These are phyloP conservation scores for Pseudoips prasinana DNA, from an alignment of 2,888 invertebrate genomes.

Conservation along the genomic window DNA sequence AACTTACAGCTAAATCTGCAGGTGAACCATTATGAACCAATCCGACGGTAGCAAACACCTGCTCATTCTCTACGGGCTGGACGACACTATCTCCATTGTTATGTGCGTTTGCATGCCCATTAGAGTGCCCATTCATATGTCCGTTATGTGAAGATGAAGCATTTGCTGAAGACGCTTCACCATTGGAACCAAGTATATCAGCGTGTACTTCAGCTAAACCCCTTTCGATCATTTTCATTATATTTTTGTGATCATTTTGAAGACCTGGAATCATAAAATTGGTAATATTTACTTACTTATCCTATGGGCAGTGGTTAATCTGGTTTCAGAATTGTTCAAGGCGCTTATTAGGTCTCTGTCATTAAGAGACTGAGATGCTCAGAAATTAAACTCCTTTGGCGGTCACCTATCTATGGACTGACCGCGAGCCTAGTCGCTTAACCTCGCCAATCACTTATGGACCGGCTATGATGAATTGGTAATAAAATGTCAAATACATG, in stretches of 20 bases:
- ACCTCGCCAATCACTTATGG: too few relatives aligned
- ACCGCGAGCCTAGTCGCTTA: too few relatives aligned
- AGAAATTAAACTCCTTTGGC: too few relatives aligned
- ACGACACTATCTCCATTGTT: constrained; percentile 16
- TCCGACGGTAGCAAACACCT: constrained; percentile 85
- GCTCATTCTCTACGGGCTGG: constrained; percentile 14
- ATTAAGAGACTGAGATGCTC: too few relatives aligned
- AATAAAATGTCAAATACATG: too few relatives aligned
- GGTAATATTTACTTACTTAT: too few relatives aligned
- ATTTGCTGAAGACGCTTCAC: constrained; percentile 15
- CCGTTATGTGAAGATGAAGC: constrained; percentile 25
- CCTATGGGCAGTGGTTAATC: too few relatives aligned
- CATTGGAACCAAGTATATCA: constrained; percentile 43
- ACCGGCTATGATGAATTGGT: too few relatives aligned
- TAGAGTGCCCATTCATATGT: constrained; percentile 16
- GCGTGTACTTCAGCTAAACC: constrained; percentile 86
- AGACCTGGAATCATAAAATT: constrained; percentile 83
- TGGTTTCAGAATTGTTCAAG: too few relatives aligned
- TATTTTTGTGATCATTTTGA: constrained; percentile 92
- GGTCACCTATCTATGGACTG: too few relatives aligned
- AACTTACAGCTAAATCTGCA: constrained; percentile 90
- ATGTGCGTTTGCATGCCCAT: constrained; percentile 5
- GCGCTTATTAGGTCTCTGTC: too few relatives aligned
- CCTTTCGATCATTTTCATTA: constrained; percentile 92
- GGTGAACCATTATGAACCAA: constrained; percentile 89